Base-by-base conservation (phyloP, 1,140 invertebrate species). In the Scaptomyza pallida region DNA sequence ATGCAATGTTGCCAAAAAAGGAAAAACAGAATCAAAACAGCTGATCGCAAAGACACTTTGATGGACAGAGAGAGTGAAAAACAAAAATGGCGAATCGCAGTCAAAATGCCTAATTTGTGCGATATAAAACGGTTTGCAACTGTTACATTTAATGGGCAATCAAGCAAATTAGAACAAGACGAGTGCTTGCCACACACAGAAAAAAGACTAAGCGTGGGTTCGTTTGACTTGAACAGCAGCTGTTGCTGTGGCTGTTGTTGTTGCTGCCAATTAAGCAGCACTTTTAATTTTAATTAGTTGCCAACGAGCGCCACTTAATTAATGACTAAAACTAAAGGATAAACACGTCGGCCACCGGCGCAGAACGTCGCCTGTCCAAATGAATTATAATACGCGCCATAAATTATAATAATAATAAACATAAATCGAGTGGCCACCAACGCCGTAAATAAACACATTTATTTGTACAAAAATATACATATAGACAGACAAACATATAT, bases 231-330 rank as follows among this genome's bases (percentile, higher is more conserved):
- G 4, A 33, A 43, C n/a, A 67, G 60, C 79, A 75, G 80, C 80
- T 83, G 79, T 75, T 83, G 79, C 64, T 80, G 72, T n/a, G n/a
- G 80, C 80, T 83, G 79, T 75, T 83, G n/a, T n/a, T n/a, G n/a
- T n/a, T n/a, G 79, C 64, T 80, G 72, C 80, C 79, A 83, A 83
- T 83, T 83, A 83, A 65, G 80, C 73, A 44, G 68, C 68, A 86
- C 81, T 85, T 85, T 86, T 69, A 85, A 85, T 85, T 86, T 85
- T 85, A 85, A 85, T 85, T 85, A 85, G 81, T 70, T 69, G 47
- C 60, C 63, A 56, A 76, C 78, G 81, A 76, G 73, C 61, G 44
- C 15, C 69, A 75, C 80, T 80, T 81, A 85, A 85, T 85, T 85
- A 85, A 85, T 85, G 74, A 47, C 69, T 64, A 61, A 77, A 80